Evolutionary conservation across 2,113 vertebrate genomes (phyloP).

Genomic region (Seriola quinqueradiata): DNA sequence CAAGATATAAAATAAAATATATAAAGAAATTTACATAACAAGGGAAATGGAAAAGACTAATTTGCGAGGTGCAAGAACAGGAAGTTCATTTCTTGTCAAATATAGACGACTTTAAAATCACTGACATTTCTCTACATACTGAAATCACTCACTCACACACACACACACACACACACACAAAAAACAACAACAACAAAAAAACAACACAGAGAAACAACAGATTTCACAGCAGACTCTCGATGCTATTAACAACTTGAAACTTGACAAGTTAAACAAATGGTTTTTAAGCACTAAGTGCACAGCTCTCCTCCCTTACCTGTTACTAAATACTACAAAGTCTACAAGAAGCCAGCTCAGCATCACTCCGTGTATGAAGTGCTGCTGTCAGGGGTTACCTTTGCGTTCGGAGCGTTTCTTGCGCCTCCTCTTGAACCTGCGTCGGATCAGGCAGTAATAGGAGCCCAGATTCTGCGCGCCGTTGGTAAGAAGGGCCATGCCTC

Average conservation of each 20-base stretch:
- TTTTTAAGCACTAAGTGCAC: background rate
- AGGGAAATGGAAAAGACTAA: background rate
- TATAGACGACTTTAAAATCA: too few species aligned
- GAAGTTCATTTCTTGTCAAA: background rate
- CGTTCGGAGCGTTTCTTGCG: conserved; percentile 86
- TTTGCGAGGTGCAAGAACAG: too few species aligned
- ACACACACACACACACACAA: too few species aligned
- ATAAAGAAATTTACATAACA: background rate
- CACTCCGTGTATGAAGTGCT: background rate
- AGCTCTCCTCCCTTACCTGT: background rate
- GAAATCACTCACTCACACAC: background rate
- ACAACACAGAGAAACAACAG: background rate
- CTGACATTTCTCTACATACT: too few species aligned
- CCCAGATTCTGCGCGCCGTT: conserved; percentile 67
- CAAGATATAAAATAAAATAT: background rate
- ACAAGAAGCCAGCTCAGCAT: conserved; percentile 19
- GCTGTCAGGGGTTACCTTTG: conserved; percentile 85
- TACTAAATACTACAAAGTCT: background rate
- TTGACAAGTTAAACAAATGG: background rate
- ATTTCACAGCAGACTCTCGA: background rate
- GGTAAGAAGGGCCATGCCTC: conserved; percentile 81
- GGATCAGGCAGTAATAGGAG: conserved; percentile 77
- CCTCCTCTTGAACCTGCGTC: conserved; percentile 83
- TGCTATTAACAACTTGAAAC: background rate
- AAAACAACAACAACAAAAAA: too few species aligned